phyloP scores from a whole-genome alignment of 1,140 invertebrate species.

The Centruroides sculpturatus region DNA sequence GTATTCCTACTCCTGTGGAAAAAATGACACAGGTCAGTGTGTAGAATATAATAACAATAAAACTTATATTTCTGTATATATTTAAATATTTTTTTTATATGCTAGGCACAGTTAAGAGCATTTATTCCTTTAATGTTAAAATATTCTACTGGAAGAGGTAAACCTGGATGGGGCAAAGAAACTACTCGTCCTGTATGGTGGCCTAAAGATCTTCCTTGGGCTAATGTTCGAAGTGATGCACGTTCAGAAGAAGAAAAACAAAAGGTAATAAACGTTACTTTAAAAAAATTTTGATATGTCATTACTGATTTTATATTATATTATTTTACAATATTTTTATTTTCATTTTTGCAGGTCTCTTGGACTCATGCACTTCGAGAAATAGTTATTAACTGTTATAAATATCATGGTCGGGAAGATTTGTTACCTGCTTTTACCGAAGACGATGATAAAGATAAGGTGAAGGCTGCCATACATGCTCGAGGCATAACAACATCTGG shows the following conservation, averaged over 20 bases:
- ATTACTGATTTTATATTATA: conserved; percentile 1
- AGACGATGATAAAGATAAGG: conserved; percentile 57
- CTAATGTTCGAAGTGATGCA: conserved; percentile 94
- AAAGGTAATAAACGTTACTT: conserved; percentile 46
- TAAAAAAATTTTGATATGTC: not conserved
- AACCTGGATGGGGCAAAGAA: conserved; percentile 93
- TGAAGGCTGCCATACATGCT: conserved; percentile 16
- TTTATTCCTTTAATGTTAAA: conserved; percentile 97
- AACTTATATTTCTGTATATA: not conserved
- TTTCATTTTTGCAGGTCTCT: conserved; percentile 53
- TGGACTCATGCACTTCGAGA: conserved; percentile 96
- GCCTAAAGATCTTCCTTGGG: conserved; percentile 94
- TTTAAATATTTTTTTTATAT: conserved; percentile 4
- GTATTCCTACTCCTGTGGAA: conserved; percentile 90
- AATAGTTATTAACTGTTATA: conserved; percentile 96
- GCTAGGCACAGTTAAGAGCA: conserved; percentile 69
- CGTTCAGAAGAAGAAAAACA: conserved; percentile 91
- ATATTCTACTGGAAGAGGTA: conserved; percentile 89
- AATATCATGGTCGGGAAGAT: conserved; percentile 92
- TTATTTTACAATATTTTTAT: conserved; percentile 3
- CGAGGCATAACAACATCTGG: no score
- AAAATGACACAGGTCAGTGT: conserved; percentile 79
- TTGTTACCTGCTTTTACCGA: conserved; percentile 85
- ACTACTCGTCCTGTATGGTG: conserved; percentile 92
- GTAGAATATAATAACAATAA: not conserved